A percentile compares a stretch with the other conserved stretches of the same genome.
phyloP scores from a whole-genome alignment of 2,888 invertebrate species.

The Petrophora chlorosata region DNA sequence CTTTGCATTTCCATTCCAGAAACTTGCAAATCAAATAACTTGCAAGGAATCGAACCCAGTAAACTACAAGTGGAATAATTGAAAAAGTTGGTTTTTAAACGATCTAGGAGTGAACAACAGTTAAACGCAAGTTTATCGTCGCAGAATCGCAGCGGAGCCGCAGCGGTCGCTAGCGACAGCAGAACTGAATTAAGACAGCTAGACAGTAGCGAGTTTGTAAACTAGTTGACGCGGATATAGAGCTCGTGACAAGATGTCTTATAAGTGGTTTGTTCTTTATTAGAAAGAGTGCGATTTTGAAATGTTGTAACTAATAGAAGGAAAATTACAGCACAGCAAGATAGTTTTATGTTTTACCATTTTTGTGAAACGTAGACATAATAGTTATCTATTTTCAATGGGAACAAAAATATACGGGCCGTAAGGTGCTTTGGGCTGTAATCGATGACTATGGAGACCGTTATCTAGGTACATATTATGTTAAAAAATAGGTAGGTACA shows the following conservation, averaged over 20 bases:
- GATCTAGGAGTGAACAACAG: constrained; percentile 50
- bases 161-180: constrained; percentile 56
- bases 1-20: constrained; percentile 37
- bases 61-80: constrained; percentile 58
- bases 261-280: no score
- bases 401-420: no score
- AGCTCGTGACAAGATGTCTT: neutral
- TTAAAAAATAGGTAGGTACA: no score
- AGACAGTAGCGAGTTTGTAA: constrained; percentile 57
- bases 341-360: no score
- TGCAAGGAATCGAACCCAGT: constrained; percentile 54
- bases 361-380: no score
- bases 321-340: no score
- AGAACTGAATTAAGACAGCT: constrained; percentile 65
- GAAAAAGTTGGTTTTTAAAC: constrained; percentile 62
- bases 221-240: constrained; percentile 42
- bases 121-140: constrained; percentile 54
- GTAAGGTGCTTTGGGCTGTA: no score
- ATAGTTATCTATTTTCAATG: no score
- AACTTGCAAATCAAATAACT: constrained; percentile 60
- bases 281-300: no score
- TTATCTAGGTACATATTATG: no score
- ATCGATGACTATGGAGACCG: no score
- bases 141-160: constrained; percentile 46
- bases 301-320: no score